Base-by-base conservation (phyloP, 1,140 invertebrate genomes). In the Leptopilina clavipes region DNA sequence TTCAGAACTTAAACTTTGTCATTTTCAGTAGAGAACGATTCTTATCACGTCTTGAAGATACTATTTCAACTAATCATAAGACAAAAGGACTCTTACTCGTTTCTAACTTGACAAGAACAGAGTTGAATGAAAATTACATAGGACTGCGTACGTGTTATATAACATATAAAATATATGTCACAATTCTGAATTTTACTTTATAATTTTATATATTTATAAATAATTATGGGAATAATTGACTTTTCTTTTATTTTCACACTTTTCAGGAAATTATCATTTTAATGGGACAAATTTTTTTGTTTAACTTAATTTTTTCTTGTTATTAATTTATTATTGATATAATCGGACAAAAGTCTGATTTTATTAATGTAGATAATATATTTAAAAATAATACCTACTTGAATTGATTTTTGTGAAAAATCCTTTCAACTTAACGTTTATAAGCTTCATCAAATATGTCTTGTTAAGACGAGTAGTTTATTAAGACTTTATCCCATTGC, bases 41-140 rank as follows among this genome's bases (percentile, higher is more conserved):
- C 59, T 65, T 65, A 65, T 65, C 59, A 65, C 59, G 59, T 65
- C 59, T 65, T 37, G 12, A 31, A 65, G 59, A 65, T 65, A 65
- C 11, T 65, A 31, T 65, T 65, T 65, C 59, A 65, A 31, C 59
- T 65, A 65, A 65, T 65, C 59, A 65, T 25, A 65, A 65, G 59
- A 65, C 59, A 65, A 65, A 65, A 65, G 59, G 22, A 31, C 59
- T 65, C 59, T 65, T 31, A 65, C 59, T 31, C 59, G 25, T 65
- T 65, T 65, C 25, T 31, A 37, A 65, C 25, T 65, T n/a, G 22
- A 25, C 22, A n/a, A 65, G 22, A 65, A 65, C 25, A 31, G 59
- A 65, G 59, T 65, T 22, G 59, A 65, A 65, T 65, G 22, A 22
- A 65, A 65, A 65, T 65, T 65, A 31, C 59, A 65, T 31, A 65